Evolutionary conservation across 2,888 invertebrate genomes (phyloP).

Genomic region (Invenusta paracnida): DNA sequence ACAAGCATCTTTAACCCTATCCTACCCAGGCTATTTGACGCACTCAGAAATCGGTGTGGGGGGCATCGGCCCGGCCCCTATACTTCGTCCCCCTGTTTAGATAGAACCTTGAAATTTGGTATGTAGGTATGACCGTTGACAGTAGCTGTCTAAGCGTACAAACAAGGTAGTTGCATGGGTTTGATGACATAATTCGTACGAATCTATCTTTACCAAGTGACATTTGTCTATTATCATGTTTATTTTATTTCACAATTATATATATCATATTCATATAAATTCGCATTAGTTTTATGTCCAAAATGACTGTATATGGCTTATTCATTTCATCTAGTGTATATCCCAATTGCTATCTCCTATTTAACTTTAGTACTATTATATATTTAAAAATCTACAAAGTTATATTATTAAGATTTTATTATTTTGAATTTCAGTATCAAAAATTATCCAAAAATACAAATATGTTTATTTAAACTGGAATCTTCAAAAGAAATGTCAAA

Average conservation of each 20-base stretch:
- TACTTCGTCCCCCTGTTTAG: not conserved
- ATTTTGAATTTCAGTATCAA: not conserved
- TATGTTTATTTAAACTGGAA: not conserved
- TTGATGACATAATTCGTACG: not conserved
- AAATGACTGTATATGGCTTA: too few species aligned
- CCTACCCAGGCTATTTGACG: not conserved
- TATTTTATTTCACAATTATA: too few species aligned
- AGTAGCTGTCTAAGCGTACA: not conserved
- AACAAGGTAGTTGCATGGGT: not conserved
- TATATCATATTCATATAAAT: too few species aligned
- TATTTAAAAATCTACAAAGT: not conserved
- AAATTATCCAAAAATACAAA: not conserved
- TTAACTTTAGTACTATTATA: not conserved
- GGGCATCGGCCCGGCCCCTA: not conserved
- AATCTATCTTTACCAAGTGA: not conserved
- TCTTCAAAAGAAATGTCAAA: not conserved
- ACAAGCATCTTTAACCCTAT: not conserved
- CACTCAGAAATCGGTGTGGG: not conserved
- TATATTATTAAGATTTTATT: not conserved
- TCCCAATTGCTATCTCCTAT: not conserved
- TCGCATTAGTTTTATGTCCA: too few species aligned
- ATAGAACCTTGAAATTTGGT: not conserved
- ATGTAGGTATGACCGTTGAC: not conserved
- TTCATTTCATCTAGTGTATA: not conserved
- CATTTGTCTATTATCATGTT: too few species aligned